Evolutionary conservation across 2,113 vertebrate genomes (phyloP).

Genomic region (Podiceps cristatus): DNA sequence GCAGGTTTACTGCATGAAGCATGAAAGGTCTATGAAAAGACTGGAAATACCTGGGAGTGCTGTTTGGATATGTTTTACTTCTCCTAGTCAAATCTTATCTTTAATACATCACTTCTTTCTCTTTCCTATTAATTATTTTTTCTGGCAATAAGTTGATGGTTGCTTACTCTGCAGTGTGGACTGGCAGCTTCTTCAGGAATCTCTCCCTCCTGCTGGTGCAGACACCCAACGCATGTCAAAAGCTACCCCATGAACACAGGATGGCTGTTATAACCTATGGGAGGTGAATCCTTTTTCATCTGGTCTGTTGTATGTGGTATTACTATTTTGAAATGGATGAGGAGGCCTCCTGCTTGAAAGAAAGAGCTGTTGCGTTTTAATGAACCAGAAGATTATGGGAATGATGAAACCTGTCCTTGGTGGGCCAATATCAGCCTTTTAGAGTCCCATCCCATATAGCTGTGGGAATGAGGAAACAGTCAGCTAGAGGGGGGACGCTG

Average conservation of each 20-base stretch:
- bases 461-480: neutral
- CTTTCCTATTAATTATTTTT: neutral
- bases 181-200: neutral
- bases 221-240: neutral
- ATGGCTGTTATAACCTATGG: neutral
- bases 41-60: neutral
- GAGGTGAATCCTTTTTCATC: rapidly evolving
- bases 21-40: neutral
- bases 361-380: neutral
- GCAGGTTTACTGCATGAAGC: neutral
- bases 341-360: neutral
- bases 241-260: neutral
- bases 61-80: neutral
- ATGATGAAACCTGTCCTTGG: neutral
- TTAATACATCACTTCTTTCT: neutral
- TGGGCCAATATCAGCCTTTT: neutral
- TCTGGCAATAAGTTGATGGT: neutral
- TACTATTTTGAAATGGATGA: neutral
- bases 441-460: neutral
- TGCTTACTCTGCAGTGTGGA: neutral
- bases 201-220: neutral
- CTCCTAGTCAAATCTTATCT: neutral
- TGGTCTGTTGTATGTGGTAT: neutral
- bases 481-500: too few species aligned
- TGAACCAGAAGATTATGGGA: neutral